These are phyloP conservation scores for Callyntrura guangdongensis DNA, from an alignment of 2,888 invertebrate genomes.

Conservation along the genomic window DNA sequence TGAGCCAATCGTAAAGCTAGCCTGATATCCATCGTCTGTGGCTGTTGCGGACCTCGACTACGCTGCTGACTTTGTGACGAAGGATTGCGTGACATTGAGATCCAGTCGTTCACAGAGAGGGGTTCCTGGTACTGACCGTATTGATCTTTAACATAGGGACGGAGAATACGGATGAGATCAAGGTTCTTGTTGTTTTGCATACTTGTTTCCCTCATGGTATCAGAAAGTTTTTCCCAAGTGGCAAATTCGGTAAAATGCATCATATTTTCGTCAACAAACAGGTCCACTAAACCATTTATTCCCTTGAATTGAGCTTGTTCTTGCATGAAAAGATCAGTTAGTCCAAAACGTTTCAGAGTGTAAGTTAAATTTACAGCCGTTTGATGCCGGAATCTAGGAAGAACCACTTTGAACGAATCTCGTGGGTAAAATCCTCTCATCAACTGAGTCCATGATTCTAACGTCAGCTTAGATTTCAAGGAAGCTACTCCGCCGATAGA, in stretches of 20 bases:
- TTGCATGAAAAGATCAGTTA: constrained; percentile 92
- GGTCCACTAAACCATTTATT: constrained; percentile 93
- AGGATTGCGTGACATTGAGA: constrained; percentile 82
- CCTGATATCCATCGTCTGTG: constrained; percentile 68
- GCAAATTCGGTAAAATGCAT: constrained; percentile 84
- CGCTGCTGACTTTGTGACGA: constrained; percentile 63
- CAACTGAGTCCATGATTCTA: constrained; percentile 83
- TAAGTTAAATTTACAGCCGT: constrained; percentile 93
- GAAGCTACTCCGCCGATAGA: constrained; percentile 84
- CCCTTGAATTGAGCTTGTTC: constrained; percentile 93
- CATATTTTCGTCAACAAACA: constrained; percentile 88
- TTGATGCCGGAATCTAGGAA: constrained; percentile 92
- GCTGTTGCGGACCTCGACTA: constrained; percentile 63
- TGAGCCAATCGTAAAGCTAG: constrained; percentile 71
- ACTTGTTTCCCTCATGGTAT: constrained; percentile 81
- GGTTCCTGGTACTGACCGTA: constrained; percentile 84
- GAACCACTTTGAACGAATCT: constrained; percentile 85
- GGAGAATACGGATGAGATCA: constrained; percentile 82
- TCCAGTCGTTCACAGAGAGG: constrained; percentile 84
- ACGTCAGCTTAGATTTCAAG: constrained; percentile 83
- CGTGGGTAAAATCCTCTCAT: constrained; percentile 82
- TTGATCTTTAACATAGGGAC: constrained; percentile 82
- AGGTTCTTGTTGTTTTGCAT: constrained; percentile 83
- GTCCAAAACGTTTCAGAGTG: constrained; percentile 92
- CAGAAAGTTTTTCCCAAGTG: constrained; percentile 84